Evolutionary conservation across 2,113 vertebrate genomes (phyloP), one percentile per base, ranked within the genome.

Genomic region (Telmatochromis sp.): DNA sequence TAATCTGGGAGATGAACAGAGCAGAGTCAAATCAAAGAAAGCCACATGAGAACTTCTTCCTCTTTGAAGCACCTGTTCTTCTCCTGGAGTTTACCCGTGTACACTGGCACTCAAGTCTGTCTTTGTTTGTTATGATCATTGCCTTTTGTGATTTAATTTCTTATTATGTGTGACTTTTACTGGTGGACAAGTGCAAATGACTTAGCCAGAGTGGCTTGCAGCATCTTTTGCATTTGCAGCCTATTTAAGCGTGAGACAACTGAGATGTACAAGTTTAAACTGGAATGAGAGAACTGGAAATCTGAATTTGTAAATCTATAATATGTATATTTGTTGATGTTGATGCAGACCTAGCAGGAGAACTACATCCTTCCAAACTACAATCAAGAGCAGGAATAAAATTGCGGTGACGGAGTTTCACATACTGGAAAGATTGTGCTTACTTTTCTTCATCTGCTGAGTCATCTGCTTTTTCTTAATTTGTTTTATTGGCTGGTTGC

Each of bases 51-150:
- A 94, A 87, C 83, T 50, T 78, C 23, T 53, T 51, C 45, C 42
- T 57, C 68, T 88, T 89, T 86, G 83, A 91, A 91, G 87, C 89
- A 90, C 85, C 86, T 92, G 86, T 65, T 87, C 84, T 28, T 26
- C 84, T 86, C 83, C 82, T 89, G 2, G 45, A 85, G 60, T 45
- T 78, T 81, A 23, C 84, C 80, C 57, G 37, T 81, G 58, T 53
- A 81, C 21, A 19, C 63, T 21, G 12, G 17, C 40, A 10, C 54
- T 55, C 23, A 21, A 50, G 85, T 81, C 73, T 83, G 31, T 81
- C 87, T 54, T 42, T 37, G 73, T 81, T 87, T 84, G 60, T 87
- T 85, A 51, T 82, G 86, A 35, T 75, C 53, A 7, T 23, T 55
- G 28, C 84, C 17, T 28, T 31, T 57, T 21, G n/a, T 28, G 68